Evolutionary conservation across 2,888 invertebrate genomes (phyloP), one percentile per base, ranked within the genome.

Genomic region (Nymphalis urticae): DNA sequence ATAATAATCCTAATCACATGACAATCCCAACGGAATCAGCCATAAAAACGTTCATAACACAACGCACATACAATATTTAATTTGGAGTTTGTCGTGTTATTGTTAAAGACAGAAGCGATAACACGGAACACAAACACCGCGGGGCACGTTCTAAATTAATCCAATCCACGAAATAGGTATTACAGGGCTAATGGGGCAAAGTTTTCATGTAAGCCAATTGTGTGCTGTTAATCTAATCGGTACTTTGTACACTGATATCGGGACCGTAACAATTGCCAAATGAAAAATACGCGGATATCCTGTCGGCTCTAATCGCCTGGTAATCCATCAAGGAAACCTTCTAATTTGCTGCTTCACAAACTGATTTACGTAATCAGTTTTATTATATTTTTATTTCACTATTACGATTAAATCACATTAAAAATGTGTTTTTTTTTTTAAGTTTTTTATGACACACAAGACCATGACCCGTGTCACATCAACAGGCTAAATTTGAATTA

Each of bases 231-330:
- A 90, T 91, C 91, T 91, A 88, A 92, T 91, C 91, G 88, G 82
- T 82, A 84, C 82, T 84, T 84, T 90, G 90, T 91, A 85, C 82
- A 62, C 83, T 87, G 84, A 85, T 88, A 86, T 88, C 87, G 85
- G 72, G 66, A 71, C 64, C 71, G 84, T 83, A 85, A 87, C 90
- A 86, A 89, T 90, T 90, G 90, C 87, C 89, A 86, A 90, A 91
- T 90, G 88, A 90, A 91, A 91, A 90, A 91, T 87, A 87, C 86
- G 89, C 85, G 85, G 88, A 88, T 89, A 90, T 90, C 88, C 90
- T 87, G 90, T 85, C 83, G 82, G 68, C 81, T 76, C 83, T 90
- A 91, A 90, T 89, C 88, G 87, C 81, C 75, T 75, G 84, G 86
- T 91, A 88, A 92, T 92, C 89, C 89, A 91, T 92, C 90, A 92